Base-by-base conservation (phyloP, 1,140 invertebrate genomes). In the Scaptomyza hsui region DNA sequence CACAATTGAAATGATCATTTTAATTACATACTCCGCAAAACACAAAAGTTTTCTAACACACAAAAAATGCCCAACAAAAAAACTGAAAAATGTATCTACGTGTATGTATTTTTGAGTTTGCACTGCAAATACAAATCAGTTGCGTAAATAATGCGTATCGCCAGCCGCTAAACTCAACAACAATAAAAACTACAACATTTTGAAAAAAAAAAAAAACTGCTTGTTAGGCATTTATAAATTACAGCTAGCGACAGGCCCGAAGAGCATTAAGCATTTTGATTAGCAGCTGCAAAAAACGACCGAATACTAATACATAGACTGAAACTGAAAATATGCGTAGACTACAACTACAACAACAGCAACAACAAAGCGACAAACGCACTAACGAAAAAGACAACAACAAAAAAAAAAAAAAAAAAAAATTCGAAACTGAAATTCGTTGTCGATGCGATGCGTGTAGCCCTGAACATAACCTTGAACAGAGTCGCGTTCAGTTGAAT, bases 391-490 rank as follows among this genome's bases (percentile, higher is more conserved):
- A 81, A 68, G 63, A 70, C 9, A 26, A 59, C 42, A 55, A 32
- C n/a, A 29, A 59, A 59, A 61, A 59, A 59, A 60, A 69, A 59
- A 59, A 71, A n/a, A 52, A 65, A 61, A 56, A 47, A 47, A 52
- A 56, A 55, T 42, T 39, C 55, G 47, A 71, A 64, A 60, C 49
- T 56, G n/a, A 72, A 88, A 88, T 78, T 89, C 78, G 75, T 77
- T 81, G 77, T 75, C 81, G 81, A 77, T 89, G 77, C 85, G 85
- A 72, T 89, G 85, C 86, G 86, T 85, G 72, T 82, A 74, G 86
- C 86, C 86, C 81, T 89, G 86, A 89, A 89, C 86, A 89, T 89
- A 89, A 89, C 86, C 86, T 89, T 89, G 86, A 78, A 75, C 59
- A 49, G 63, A 89, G 78, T 48, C 61, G 52, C 75, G 72, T 72